Evolutionary conservation across 2,888 invertebrate genomes (phyloP), one percentile per base, ranked within the genome.

Genomic region (Melanostoma scalare): DNA sequence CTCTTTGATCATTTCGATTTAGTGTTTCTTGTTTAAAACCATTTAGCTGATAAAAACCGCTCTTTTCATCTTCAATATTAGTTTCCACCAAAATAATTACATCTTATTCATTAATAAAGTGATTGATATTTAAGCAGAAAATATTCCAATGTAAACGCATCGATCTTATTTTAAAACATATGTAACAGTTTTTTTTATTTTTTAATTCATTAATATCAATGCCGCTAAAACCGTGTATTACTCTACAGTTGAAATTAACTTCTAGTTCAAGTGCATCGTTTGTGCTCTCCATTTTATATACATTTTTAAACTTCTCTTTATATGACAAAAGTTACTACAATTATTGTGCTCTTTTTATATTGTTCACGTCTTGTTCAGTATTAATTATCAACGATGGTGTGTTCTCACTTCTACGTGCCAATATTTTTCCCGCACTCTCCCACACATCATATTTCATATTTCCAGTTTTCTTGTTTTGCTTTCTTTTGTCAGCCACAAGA

Each of bases 181-280:
- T 4, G 6, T 10, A 67, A 10, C 31, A 67, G 8, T 3, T 53
- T 20, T 53, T 61, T 8, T 10, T 53, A 40, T 60, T 42, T 40
- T 44, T 72, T n/a, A 72, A 44, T 44, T 52, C 52, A 44, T 44
- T 46, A 44, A 72, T 42, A 60, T 61, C 60, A 20, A 61, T 72
- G 53, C 61, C 72, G 31, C 42, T 72, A 48, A 69, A 69, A 33
- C 58, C 69, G 30, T 56, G n/a, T 65, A 65, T 65, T 44, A 69
- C 50, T n/a, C 36, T 71, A 60, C 58, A 71, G 40, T 71, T 52
- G 8, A 71, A 31, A n/a, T 71, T 9, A 31, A 53, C 35, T 50
- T 50, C 5, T 20, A 65, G 8, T 31, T 50, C 35, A 35, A 36
- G 30, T 56, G 10, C 38, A 6, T 3, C 30, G 6, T 36, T 50